These are phyloP conservation scores for Enteromius paludinosus DNA, from an alignment of 2,797 vertebrate genomes.

Conservation along the genomic window DNA sequence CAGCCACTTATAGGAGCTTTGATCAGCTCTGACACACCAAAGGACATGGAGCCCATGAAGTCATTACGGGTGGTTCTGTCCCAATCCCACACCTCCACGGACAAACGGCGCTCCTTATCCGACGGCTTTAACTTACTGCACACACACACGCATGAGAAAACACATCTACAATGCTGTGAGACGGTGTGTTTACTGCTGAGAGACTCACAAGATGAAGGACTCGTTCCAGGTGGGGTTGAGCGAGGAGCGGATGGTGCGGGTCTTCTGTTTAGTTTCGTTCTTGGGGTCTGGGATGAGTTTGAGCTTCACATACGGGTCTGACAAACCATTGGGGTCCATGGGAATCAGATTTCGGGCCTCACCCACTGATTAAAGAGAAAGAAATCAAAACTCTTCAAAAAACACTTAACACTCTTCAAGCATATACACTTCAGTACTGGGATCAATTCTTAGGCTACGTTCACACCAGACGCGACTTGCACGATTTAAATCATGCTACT, in stretches of 20 bases:
- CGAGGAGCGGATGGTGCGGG: constrained; percentile 94
- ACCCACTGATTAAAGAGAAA: constrained; percentile 79
- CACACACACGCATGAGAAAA: constrained; percentile 31
- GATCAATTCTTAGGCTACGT: too few relatives aligned
- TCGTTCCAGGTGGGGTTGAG: constrained; percentile 97
- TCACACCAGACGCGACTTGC: too few relatives aligned
- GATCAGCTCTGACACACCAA: constrained; percentile 96
- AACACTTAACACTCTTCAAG: too few relatives aligned
- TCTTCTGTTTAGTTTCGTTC: constrained; percentile 98
- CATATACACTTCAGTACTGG: too few relatives aligned
- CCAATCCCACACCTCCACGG: constrained; percentile 97
- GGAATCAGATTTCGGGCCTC: constrained; percentile 97
- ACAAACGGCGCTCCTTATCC: constrained; percentile 95
- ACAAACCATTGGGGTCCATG: constrained; percentile 97
- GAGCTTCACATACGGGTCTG: constrained; percentile 96
- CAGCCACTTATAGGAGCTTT: constrained; percentile 91
- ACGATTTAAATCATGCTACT: too few relatives aligned
- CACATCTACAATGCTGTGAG: constrained; percentile 71
- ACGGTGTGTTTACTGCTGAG: constrained; percentile 1
- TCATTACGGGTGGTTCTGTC: constrained; percentile 95
- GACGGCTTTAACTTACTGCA: constrained; percentile 89
- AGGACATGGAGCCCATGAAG: constrained; percentile 99
- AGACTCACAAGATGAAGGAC: constrained; percentile 92
- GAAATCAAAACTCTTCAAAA: neutral
- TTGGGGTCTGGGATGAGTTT: constrained; percentile 97